Base-by-base conservation (phyloP, 2,113 vertebrate genomes). In the Alces alces region DNA sequence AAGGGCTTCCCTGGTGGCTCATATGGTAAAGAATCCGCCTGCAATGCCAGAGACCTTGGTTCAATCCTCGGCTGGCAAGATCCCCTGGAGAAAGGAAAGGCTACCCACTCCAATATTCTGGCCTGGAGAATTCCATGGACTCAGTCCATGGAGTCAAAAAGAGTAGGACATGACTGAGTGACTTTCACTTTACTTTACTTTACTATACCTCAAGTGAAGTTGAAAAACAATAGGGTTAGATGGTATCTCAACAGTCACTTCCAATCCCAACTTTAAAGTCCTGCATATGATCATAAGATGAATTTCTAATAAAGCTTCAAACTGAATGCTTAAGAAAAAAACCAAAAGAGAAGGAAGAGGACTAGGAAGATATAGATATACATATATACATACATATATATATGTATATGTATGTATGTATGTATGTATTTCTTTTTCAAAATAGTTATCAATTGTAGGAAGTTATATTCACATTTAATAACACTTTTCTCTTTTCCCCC, bases 321-420 rank as follows among this genome's bases (percentile, higher is more conserved):
- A 33, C n/a, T 76, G 14, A 87, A 91, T 60, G 11, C 30, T 84
- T 82, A 1, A 84, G 86, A 21, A 47, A 85, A 64, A 55, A 5
- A 78, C 0, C 16, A 12, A 80, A 61, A 5, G 2, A 87, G 36
- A 91, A 83, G n/a, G 7, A 93, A 93, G 33, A 33, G 25, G 5
- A 2, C 19, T 73, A 60, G 3, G 33, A 17, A 70, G 9, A 91
- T 15, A 28, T 3, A 12, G 16, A 58, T 19, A 33, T 7, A 28
- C 3, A 12, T 21, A 58, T 19, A 33, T 7, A 1, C 1, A 12
- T 21, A 57, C 14, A 15, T 6, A 1, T 2, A 12, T 21, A 58
- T 19, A 33, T 3, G 0, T 21, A 58, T 19, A 33, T 3, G 0
- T 2, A 9, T 21, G 45, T 19, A 15, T 7, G 0, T 2, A 13